Percentiles rank a stretch among this genome's conserved stretches.
phyloP scores from a whole-genome alignment of 1,140 invertebrate species.

The Heliothis subflexa region DNA sequence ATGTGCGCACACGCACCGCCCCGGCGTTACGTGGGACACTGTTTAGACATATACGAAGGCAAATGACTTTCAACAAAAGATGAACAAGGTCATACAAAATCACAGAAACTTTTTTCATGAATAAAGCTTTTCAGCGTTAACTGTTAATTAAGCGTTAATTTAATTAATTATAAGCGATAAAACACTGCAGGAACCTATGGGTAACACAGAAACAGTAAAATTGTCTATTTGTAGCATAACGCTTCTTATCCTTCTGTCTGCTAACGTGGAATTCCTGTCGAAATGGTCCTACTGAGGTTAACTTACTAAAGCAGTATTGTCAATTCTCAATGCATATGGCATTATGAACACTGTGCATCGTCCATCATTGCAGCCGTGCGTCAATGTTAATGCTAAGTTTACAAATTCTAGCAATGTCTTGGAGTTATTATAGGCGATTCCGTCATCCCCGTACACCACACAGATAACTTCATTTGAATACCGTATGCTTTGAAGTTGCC shows the following conservation, averaged over 20 bases:
- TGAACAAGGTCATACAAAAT: too few species aligned
- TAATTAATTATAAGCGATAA: too few species aligned
- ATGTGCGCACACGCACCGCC: conserved; percentile 23
- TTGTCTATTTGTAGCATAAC: too few species aligned
- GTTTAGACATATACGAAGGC: not conserved
- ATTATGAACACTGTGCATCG: not conserved
- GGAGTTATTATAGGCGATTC: not conserved
- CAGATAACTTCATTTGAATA: conserved; percentile 4
- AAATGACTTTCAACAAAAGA: not conserved
- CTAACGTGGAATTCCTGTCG: not conserved
- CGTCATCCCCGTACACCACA: not conserved
- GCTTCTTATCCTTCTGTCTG: not conserved
- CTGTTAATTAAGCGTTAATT: too few species aligned
- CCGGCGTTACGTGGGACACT: not conserved
- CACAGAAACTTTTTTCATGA: too few species aligned
- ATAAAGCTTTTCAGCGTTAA: too few species aligned
- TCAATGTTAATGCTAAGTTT: conserved; percentile 9
- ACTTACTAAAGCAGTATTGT: not conserved
- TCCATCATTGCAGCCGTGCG: not conserved
- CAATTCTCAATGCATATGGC: not conserved
- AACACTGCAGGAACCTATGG: too few species aligned
- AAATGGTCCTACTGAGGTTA: not conserved
- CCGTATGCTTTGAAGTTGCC: not conserved
- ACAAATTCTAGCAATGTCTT: not conserved
- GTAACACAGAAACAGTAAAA: too few species aligned